These are phyloP conservation scores for Mantis religiosa DNA, from an alignment of 2,888 invertebrate genomes.

Conservation along the genomic window DNA sequence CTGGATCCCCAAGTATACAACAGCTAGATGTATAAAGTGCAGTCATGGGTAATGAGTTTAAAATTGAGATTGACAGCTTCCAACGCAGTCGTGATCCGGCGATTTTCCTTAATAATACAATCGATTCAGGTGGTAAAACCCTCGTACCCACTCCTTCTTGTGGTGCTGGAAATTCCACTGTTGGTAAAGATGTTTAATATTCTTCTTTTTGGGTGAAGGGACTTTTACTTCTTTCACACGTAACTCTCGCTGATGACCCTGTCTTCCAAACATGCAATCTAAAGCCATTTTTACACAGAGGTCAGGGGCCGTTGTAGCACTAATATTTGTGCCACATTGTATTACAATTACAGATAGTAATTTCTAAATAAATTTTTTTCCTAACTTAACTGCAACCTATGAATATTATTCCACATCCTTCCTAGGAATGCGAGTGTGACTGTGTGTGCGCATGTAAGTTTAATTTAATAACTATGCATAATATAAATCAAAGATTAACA, in stretches of 20 bases:
- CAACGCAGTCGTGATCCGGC: slow-evolving; percentile 14
- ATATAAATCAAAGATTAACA: too few species aligned
- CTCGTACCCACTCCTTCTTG: background rate
- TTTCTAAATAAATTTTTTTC: too few species aligned
- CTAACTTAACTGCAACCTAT: too few species aligned
- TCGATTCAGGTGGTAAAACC: slow-evolving; percentile 21
- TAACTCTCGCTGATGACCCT: background rate
- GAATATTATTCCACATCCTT: too few species aligned
- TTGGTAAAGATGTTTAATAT: background rate
- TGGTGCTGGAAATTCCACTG: background rate
- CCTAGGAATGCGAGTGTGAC: too few species aligned
- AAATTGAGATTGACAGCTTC: slow-evolving; percentile 29
- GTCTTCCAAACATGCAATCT: background rate
- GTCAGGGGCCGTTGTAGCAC: background rate
- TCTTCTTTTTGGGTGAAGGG: background rate
- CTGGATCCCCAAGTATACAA: background rate
- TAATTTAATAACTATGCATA: too few species aligned
- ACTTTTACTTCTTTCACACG: background rate
- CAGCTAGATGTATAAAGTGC: background rate
- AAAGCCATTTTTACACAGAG: slow-evolving; percentile 3
- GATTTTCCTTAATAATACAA: slow-evolving; percentile 19
- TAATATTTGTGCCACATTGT: too few species aligned
- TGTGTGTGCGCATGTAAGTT: too few species aligned
- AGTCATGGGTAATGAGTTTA: slow-evolving; percentile 25
- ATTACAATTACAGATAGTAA: too few species aligned